phyloP scores from a whole-genome alignment of 2,888 invertebrate genomes.

The Pristionchus fissidentatus region DNA sequence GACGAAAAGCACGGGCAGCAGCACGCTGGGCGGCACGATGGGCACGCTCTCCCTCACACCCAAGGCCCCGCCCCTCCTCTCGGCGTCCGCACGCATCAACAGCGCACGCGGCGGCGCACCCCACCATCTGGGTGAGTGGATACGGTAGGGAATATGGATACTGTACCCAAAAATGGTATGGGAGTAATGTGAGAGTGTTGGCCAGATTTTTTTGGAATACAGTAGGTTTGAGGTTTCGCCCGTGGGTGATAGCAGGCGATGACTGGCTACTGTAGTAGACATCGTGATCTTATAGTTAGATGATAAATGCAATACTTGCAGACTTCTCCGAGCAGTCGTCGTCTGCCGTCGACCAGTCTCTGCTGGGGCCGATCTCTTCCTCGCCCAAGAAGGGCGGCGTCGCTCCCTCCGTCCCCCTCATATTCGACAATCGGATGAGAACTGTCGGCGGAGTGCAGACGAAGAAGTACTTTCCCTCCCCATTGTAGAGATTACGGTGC shows the following conservation, averaged over 20 bases:
- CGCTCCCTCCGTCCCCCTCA: neutral
- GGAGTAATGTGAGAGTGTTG: neutral
- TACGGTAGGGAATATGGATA: neutral
- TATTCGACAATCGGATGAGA: neutral
- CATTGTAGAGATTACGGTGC: neutral
- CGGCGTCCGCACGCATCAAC: neutral
- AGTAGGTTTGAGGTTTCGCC: neutral
- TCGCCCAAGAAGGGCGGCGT: slow-evolving; percentile 34
- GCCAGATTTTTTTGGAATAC: neutral
- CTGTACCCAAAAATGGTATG: neutral
- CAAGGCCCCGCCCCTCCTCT: slow-evolving; percentile 30
- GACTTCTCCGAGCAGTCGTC: slow-evolving; percentile 17
- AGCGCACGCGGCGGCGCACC: too few relatives aligned
- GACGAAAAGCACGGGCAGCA: slow-evolving; percentile 8
- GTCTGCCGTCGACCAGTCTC: slow-evolving; percentile 37
- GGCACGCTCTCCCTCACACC: slow-evolving; percentile 37
- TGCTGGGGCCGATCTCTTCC: slow-evolving; percentile 46
- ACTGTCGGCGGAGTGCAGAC: neutral
- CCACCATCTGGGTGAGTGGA: slow-evolving; percentile 1
- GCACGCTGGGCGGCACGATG: neutral
- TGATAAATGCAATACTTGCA: slow-evolving; percentile 1
- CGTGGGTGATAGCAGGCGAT: too few relatives aligned
- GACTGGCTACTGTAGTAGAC: too few relatives aligned
- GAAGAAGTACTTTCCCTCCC: slow-evolving; percentile 36
- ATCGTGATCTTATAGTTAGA: neutral